A percentile compares a stretch with the other conserved stretches of the same genome.
These are phyloP conservation scores for Troides aeacus DNA, from an alignment of 2,888 invertebrate species.

Conservation along the genomic window DNA sequence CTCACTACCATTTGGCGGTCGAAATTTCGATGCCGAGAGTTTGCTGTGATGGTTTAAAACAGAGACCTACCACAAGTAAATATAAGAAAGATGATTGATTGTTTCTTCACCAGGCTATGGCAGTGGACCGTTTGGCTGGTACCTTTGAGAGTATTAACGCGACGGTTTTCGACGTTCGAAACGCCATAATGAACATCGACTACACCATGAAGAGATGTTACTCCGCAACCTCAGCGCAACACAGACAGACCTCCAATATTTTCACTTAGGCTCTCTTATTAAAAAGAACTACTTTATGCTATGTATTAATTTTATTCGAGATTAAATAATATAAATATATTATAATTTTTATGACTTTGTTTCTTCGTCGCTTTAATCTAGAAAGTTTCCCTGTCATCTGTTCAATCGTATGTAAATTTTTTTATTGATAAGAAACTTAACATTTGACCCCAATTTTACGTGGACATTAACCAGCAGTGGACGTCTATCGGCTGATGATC, in stretches of 20 bases:
- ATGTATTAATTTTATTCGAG: neutral
- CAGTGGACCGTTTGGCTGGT: slow-evolving; percentile 60
- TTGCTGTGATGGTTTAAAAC: too few relatives aligned
- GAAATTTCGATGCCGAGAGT: too few relatives aligned
- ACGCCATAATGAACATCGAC: slow-evolving; percentile 65
- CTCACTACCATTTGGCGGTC: too few relatives aligned
- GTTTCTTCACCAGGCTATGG: slow-evolving; percentile 50
- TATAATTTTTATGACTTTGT: too few relatives aligned
- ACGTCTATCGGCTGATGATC: too few relatives aligned
- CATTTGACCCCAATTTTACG: too few relatives aligned
- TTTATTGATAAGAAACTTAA: too few relatives aligned
- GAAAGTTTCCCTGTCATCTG: too few relatives aligned
- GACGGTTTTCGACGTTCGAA: slow-evolving; percentile 60
- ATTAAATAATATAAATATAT: too few relatives aligned
- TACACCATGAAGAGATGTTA: slow-evolving; percentile 67
- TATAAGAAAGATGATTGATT: neutral
- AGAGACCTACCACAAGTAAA: neutral
- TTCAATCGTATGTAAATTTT: too few relatives aligned
- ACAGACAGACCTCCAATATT: slow-evolving; percentile 54
- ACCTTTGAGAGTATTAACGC: slow-evolving; percentile 61
- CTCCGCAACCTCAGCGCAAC: slow-evolving; percentile 45
- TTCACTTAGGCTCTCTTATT: slow-evolving; percentile 38
- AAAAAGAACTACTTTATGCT: neutral
- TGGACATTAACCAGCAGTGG: too few relatives aligned
- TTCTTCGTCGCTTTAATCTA: too few relatives aligned